A percentile compares a stretch with the other conserved stretches of the same genome.
These are phyloP conservation scores for Aphelinus certus DNA, from an alignment of 1,140 invertebrate genomes.

Conservation along the genomic window DNA sequence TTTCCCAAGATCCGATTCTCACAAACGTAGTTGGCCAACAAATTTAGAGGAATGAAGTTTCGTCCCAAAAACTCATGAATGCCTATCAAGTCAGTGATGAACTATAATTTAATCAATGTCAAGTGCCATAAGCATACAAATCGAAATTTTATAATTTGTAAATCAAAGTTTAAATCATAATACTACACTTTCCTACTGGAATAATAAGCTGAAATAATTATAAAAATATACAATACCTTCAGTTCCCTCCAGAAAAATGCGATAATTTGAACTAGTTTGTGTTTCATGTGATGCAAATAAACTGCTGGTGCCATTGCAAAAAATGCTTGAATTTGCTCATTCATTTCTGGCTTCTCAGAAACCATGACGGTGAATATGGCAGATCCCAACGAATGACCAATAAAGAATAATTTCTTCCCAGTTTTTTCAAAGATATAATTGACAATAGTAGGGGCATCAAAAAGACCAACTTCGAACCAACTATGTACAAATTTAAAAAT, in stretches of 20 bases:
- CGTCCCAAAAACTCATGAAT: slow-evolving; percentile 69
- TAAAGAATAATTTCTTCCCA: slow-evolving; percentile 65
- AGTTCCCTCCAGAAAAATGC: slow-evolving; percentile 44
- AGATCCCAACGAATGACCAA: slow-evolving; percentile 73
- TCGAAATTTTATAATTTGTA: no score
- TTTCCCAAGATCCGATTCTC: slow-evolving; percentile 60
- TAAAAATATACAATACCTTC: slow-evolving; percentile 34
- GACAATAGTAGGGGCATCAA: slow-evolving; percentile 72
- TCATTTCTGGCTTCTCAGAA: slow-evolving; percentile 66
- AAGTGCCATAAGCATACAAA: no score
- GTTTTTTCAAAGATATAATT: slow-evolving; percentile 69
- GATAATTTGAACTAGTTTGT: slow-evolving; percentile 45
- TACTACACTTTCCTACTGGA: no score
- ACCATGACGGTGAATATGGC: slow-evolving; percentile 64
- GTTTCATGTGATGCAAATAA: slow-evolving; percentile 51
- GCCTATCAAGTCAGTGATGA: slow-evolving; percentile 54
- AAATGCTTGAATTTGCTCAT: slow-evolving; percentile 60
- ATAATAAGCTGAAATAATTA: no score
- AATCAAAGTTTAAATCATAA: no score
- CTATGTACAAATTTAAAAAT: not conserved
- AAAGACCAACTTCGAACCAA: slow-evolving; percentile 73
- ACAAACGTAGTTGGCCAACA: slow-evolving; percentile 65
- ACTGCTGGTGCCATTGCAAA: slow-evolving; percentile 63
- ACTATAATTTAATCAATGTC: slow-evolving; percentile 33
- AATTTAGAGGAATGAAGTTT: slow-evolving; percentile 57